Base-by-base conservation (phyloP, 2,113 vertebrate genomes). In the Centropus bengalensis region DNA sequence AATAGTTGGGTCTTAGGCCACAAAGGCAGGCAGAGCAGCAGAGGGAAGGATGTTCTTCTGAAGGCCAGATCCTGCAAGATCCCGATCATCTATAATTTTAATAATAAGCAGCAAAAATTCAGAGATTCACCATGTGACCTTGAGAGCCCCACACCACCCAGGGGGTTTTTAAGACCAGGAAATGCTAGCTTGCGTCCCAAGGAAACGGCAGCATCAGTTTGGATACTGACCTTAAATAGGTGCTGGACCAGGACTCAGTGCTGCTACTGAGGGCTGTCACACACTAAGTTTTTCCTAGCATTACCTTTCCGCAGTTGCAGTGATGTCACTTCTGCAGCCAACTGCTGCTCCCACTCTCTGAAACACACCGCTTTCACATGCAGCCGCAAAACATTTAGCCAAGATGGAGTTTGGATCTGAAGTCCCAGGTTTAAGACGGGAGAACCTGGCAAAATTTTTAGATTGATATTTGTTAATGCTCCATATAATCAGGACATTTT, bases 251-350 rank as follows among this genome's bases (percentile, higher is more conserved):
- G 59, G 69, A 28, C 20, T 7, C 3, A 1, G 58, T 1, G 52
- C 56, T 70, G 60, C 11, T 14, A 10, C 19, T 12, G 22, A 17
- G 12, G 24, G 52, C 70, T 47, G 58, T 22, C 60, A 51, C 10
- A 3, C 24, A 33, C 22, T 2, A 23, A 16, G 24, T 11, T 78
- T 20, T 8, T 3, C 47, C 59, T 59, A 1, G 14, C 7, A 1
- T 15, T 12, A 54, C 44, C 51, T 70, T 49, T 67, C 8, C 14
- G 63, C 45, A 38, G 54, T 2, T 16, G 17, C 67, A 79, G 27
- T 9, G 23, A 32, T 13, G 28, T 52, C 8, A 2, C 5, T 79
- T 45, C 71, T n/a, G n/a, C 54, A 54, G 62, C 12, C 22, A 30
- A 6, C 12, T 24, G n/a, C 89, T 70, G 64, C 83, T 44, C 77